Evolutionary conservation across 2,888 invertebrate genomes (phyloP), one percentile per base, ranked within the genome.

Genomic region (Blastobasis lacticolella): DNA sequence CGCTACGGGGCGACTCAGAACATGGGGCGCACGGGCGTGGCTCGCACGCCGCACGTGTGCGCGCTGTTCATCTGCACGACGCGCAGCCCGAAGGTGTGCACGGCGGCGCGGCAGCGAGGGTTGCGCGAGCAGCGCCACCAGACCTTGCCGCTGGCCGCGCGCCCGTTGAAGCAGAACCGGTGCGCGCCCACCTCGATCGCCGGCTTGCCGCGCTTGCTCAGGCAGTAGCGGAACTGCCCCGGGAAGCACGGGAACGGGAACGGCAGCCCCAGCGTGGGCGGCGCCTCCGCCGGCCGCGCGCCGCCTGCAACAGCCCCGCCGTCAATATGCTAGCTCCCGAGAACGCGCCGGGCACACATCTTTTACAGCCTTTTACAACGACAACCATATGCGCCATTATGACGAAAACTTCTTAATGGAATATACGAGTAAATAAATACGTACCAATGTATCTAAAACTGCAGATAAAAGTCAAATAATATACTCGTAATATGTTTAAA

Each of bases 51-150:
- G 54, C 88, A 88, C 5, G 88, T 88, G 56, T 88, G 87, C 3
- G 87, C 82, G 62, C 87, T 88, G 66, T 88, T 88, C 86, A 88
- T 87, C 60, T 88, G 87, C 49, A 88, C 88, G 47, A 88, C 87
- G 48, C 87, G 77, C 50, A 87, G 62, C 1, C 88, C 88, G 61
- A 88, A 87, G 7, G 88, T 88, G 66, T 88, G 88, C 6, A 88
- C 87, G 10, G 88, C 88, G 49, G 88, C 88, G 37, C 88, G 74
- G 61, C 88, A 88, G 40, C 88, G 83, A 0, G 88, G 88, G 65
- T 88, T 88, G 43, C 88, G 73, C 48, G 87, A 87, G 61, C 88
- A 88, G 0, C 88, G 78, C 88, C 88, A 88, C 88, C 88, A 87
- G 40, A 88, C 87, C 64, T 88, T 88, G 52, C 87, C 88, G 57